These are phyloP conservation scores for Philhelius pedissequus DNA, from an alignment of 2,888 invertebrate species.

Conservation along the genomic window DNA sequence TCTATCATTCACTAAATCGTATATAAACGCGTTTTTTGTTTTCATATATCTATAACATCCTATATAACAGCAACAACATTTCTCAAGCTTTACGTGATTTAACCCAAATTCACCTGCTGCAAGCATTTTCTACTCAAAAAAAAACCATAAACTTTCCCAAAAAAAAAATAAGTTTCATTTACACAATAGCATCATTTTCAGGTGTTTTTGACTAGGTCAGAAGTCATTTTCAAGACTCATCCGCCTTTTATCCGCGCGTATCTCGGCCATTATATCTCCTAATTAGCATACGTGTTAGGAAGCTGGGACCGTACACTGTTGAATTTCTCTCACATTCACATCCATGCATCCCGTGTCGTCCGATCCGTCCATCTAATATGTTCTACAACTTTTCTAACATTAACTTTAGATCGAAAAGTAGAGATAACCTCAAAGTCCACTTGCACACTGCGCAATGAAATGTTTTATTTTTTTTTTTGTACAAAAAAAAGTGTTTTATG, in stretches of 20 bases:
- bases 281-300: slow-evolving; percentile 50
- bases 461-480: not conserved
- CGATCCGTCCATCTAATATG: not conserved
- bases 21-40: slow-evolving; percentile 12
- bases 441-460: slow-evolving; percentile 56
- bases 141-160: slow-evolving; percentile 13
- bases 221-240: slow-evolving; percentile 16
- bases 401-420: slow-evolving; percentile 20
- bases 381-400: slow-evolving; percentile 50
- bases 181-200: not conserved
- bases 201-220: slow-evolving; percentile 42
- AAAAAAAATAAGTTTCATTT: slow-evolving; percentile 18
- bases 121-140: slow-evolving; percentile 20
- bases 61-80: not conserved
- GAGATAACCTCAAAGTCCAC: slow-evolving; percentile 43
- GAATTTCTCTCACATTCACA: not conserved
- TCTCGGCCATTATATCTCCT: slow-evolving; percentile 30
- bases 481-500: slow-evolving; percentile 44
- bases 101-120: slow-evolving; percentile 58
- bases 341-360: not conserved
- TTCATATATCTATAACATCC: not conserved
- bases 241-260: slow-evolving; percentile 10
- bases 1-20: not conserved
- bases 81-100: slow-evolving; percentile 53
- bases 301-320: not conserved